A percentile compares a stretch with the other conserved stretches of the same genome.
Evolutionary conservation across 1,140 invertebrate species (phyloP).

Genomic region (Macrobrachium nipponense): DNA sequence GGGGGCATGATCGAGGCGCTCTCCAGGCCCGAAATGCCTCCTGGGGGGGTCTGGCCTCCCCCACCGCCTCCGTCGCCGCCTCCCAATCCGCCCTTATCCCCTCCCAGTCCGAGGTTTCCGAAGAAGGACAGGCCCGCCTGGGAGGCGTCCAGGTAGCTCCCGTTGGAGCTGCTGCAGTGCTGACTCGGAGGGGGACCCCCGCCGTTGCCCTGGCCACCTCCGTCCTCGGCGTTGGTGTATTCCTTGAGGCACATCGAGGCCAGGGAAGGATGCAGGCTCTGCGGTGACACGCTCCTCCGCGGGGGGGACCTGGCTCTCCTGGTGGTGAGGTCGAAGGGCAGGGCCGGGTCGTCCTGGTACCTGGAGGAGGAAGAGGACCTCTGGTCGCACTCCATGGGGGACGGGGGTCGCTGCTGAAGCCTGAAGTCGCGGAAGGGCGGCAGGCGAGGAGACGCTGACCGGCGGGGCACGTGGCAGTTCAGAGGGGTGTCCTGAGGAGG

Average conservation of each 20-base stretch:
- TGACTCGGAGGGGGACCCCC: constrained; percentile 41
- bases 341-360: constrained; percentile 47
- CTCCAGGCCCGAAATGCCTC: constrained; percentile 26
- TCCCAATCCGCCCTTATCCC: constrained; percentile 49
- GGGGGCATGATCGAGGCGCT: constrained; percentile 68
- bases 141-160: constrained; percentile 40
- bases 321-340: constrained; percentile 54
- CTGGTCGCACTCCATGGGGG: constrained; percentile 62
- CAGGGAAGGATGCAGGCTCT: constrained; percentile 37
- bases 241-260: constrained; percentile 45
- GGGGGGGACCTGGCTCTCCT: constrained; percentile 8
- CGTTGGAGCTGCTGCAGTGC: constrained; percentile 31
- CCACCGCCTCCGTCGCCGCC: constrained; percentile 46
- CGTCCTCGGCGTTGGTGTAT: constrained; percentile 51
- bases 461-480: constrained; percentile 64
- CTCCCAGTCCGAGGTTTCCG: constrained; percentile 35
- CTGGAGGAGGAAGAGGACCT: constrained; percentile 62
- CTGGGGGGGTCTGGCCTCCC: constrained; percentile 36
- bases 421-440: constrained; percentile 64
- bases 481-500: constrained; percentile 57
- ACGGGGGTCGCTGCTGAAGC: constrained; percentile 53
- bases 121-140: constrained; percentile 44
- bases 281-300: constrained; percentile 43
- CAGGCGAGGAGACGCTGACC: constrained; percentile 62
- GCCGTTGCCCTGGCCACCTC: constrained; percentile 48